Base-by-base conservation (phyloP, 2,888 invertebrate genomes). In the Chironomus tentans region DNA sequence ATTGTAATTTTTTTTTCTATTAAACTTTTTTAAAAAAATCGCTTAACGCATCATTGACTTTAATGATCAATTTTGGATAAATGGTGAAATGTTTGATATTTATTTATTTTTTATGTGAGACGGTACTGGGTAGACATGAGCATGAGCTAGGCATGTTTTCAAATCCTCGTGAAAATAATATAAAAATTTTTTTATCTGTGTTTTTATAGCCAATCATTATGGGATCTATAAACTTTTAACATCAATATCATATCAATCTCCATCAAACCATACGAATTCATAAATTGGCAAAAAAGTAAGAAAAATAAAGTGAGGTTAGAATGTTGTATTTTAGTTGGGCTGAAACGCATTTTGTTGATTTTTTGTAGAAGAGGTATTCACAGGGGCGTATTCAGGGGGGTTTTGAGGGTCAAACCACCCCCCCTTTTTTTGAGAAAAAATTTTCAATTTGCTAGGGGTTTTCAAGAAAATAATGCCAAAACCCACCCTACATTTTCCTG, bases 1-100 rank as follows among this genome's bases (percentile, higher is more conserved):
- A 24, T 65, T 15, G 62, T 65, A 24, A 65, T 65, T 68, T 62
- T 62, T 4, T 28, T 47, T 61, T 74, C 71, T 71, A 56, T 62
- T 68, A 46, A 74, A 48, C 68, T 56, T 56, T n/a, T n/a, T 5
- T 15, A 56, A 50, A 56, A 74, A 22, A 68, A 22, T 21, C 65
- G 61, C 65, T 65, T 74, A 74, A 74, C 74, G 74, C 76, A 76
- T 76, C 76, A 76, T 76, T 76, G 76, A 56, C 76, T 76, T 61
- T 74, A 74, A 74, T 68, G 74, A 74, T 74, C 74, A 74, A 74
- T 74, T 74, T 62, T 22, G n/a, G 38, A n/a, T 65, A 46, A 65
- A 56, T 62, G 22, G 46, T 48, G 65, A 65, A 21, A 65, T 21
- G 24, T 65, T 38, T 38, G 38, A 38, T 38, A 38, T 38, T 38